Evolutionary conservation across 2,113 vertebrate species (phyloP).

Genomic region (Poeciliopsis prolifica): DNA sequence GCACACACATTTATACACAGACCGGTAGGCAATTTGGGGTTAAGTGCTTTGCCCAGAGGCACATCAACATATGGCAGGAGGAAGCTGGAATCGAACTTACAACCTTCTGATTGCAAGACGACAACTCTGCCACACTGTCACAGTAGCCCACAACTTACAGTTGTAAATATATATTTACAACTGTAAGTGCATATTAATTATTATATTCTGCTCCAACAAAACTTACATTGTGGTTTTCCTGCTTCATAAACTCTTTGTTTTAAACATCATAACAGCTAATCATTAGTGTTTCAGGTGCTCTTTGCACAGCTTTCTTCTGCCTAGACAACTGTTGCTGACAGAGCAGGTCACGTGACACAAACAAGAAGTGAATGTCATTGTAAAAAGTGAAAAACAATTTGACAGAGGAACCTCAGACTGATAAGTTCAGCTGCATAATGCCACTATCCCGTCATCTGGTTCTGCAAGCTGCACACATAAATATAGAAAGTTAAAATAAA

Average conservation of each 20-base stretch:
- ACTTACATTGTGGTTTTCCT: not conserved
- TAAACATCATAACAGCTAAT: not conserved
- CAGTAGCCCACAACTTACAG: no score
- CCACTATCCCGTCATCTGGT: not conserved
- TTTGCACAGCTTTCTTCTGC: not conserved
- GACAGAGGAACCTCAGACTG: not conserved
- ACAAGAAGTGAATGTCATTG: not conserved
- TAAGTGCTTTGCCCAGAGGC: no score
- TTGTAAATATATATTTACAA: no score
- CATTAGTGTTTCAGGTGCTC: not conserved
- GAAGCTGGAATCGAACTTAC: no score
- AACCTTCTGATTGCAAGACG: no score
- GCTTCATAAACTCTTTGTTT: not conserved
- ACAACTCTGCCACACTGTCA: no score
- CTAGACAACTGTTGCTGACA: not conserved
- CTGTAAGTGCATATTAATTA: no score
- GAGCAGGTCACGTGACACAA: not conserved
- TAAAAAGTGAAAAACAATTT: not conserved
- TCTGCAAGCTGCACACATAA: not conserved
- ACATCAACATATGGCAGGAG: no score
- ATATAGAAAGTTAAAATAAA: not conserved
- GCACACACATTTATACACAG: no score
- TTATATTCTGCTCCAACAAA: not conserved
- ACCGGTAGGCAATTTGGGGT: no score
- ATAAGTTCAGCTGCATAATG: not conserved